A percentile compares a stretch with the other conserved stretches of the same genome.
Conservation (phyloP, 2,113 vertebrate genomes). For the Cololabis saira region DNA sequence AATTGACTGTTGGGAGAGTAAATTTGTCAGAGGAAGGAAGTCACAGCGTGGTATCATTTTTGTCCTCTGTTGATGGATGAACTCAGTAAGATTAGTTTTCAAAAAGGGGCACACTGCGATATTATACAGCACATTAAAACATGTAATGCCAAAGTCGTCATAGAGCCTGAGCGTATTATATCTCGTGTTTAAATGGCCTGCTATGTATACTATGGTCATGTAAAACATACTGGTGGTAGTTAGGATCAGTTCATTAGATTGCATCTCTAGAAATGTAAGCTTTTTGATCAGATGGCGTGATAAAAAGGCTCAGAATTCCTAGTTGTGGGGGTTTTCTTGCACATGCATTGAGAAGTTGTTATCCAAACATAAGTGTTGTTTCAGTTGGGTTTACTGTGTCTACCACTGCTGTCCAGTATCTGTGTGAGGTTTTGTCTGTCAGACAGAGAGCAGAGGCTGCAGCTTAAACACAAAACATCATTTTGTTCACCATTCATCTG, state of each 20-base stretch:
- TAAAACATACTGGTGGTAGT: no score
- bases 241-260: no score
- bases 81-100: not conserved
- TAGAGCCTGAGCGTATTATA: not conserved
- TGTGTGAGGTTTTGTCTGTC: not conserved
- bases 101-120: not conserved
- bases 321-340: no score
- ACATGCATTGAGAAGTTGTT: no score
- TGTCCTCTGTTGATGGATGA: conserved; percentile 7
- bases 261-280: no score
- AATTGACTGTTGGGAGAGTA: conserved; percentile 24
- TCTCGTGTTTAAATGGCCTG: no score
- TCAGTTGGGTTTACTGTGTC: not conserved
- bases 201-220: no score
- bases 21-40: conserved; percentile 40
- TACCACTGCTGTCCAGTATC: not conserved
- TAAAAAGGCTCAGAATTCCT: no score
- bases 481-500: not conserved
- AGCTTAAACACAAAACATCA: not conserved
- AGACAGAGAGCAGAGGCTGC: not conserved
- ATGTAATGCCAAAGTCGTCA: not conserved
- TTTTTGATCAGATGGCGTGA: no score
- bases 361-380: no score
- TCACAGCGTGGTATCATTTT: conserved; percentile 31
- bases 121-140: no score